Evolutionary conservation across 2,888 invertebrate species (phyloP), one percentile per base, ranked within the genome.

Genomic region (Ceratothoa steindachneri): DNA sequence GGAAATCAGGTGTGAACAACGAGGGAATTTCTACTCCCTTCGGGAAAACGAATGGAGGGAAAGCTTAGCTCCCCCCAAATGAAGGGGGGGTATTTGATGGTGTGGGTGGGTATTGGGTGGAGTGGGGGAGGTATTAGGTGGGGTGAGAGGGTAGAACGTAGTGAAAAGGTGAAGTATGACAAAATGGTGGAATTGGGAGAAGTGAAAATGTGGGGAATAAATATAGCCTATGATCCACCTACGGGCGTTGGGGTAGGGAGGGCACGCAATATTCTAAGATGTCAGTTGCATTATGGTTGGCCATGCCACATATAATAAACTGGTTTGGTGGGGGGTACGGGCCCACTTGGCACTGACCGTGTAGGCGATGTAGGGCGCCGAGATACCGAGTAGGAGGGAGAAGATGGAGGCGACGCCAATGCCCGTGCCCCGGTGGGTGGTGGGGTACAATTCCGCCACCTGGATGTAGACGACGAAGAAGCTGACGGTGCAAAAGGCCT

Each of bases 401-500:
- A 87, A 81, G 51, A 89, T 86, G 71, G 87, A 86, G 31, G 89
- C 88, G 72, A 89, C 82, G 0, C 89, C 87, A 80, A 88, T 86
- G 69, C 90, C 90, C 5, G 89, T 88, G 82, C 89, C 89, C 27
- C 90, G 85, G 31, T 90, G 84, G 80, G 88, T 88, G 0, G 90
- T 90, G 15, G 90, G 90, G 82, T 89, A 90, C 24, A 89, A 85
- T 83, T 90, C 90, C 83, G 90, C 86, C 72, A 88, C 87, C 78
- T 89, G 87, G 70, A 90, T 84, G 81, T 87, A 88, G 29, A 87
- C 87, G 22, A 87, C 85, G 81, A 88, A 88, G 82, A 88, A 89
- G 4, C 87, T 85, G 28, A 88, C 82, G 1, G 88, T 87, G 71
- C 87, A 76, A 52, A 81, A 80, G 27, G 80, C 71, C 71, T 82